Percentiles rank a stretch among this genome's conserved stretches.
Evolutionary conservation across 2,888 invertebrate species (phyloP).

Genomic region (Atrina japonica): DNA sequence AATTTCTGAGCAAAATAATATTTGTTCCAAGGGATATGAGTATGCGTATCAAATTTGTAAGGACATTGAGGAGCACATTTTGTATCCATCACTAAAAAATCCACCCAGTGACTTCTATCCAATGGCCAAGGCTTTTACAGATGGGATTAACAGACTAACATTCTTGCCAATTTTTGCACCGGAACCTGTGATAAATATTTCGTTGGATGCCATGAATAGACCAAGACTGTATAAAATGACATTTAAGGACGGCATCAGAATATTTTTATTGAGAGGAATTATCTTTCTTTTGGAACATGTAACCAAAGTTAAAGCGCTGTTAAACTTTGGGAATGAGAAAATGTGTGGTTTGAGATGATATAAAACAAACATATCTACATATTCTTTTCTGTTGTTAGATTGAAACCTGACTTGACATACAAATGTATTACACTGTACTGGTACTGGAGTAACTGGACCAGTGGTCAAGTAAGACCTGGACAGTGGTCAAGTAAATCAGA

Average conservation of each 20-base stretch:
- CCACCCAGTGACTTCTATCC: constrained; percentile 65
- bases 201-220: constrained; percentile 41
- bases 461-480: no score
- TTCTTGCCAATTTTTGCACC: constrained; percentile 40
- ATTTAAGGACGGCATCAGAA: constrained; percentile 38
- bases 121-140: constrained; percentile 70
- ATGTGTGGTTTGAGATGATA: no score
- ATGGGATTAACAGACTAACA: constrained; percentile 56
- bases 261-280: constrained; percentile 31
- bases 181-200: constrained; percentile 54
- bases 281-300: constrained; percentile 29
- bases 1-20: constrained; percentile 85
- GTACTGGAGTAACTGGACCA: no score
- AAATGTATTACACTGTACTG: no score
- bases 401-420: no score
- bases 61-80: constrained; percentile 65
- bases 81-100: constrained; percentile 60
- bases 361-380: no score
- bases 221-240: constrained; percentile 24
- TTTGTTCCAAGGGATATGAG: constrained; percentile 63
- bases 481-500: no score
- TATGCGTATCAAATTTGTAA: constrained; percentile 63
- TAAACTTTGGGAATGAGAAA: not conserved
- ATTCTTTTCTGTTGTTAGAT: no score
- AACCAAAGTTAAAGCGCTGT: constrained; percentile 10